Evolutionary conservation across 2,113 vertebrate genomes (phyloP).

Genomic region (Prinia subflava): DNA sequence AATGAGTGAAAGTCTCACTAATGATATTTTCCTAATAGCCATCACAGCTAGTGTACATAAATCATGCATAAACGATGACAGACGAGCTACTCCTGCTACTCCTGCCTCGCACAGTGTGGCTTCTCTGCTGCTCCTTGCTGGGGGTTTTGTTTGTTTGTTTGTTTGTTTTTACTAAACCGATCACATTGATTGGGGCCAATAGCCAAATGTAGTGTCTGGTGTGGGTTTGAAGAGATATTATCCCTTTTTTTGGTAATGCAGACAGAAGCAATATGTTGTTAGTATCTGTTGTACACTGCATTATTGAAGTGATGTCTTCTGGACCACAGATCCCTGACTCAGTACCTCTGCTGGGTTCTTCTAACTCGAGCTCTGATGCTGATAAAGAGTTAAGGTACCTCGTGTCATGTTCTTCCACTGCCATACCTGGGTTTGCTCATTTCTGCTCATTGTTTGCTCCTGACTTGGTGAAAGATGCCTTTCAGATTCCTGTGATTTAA

Average conservation of each 20-base stretch:
- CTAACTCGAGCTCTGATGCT: neutral
- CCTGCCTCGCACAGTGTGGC: slow-evolving; percentile 33
- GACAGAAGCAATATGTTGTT: neutral
- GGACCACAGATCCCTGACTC: neutral
- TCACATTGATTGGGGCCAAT: slow-evolving; percentile 75
- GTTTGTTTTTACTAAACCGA: slow-evolving; percentile 47
- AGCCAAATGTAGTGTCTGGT: slow-evolving; percentile 55
- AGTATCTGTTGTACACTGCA: neutral
- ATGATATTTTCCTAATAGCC: neutral
- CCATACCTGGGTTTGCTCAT: neutral
- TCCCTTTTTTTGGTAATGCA: slow-evolving; percentile 12
- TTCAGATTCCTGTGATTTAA: neutral
- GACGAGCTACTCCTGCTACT: slow-evolving; percentile 31
- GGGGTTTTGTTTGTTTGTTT: slow-evolving; percentile 8
- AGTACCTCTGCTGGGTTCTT: neutral
- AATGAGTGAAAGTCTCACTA: neutral
- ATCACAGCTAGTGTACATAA: slow-evolving; percentile 1
- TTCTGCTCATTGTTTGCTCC: neutral
- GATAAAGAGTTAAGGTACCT: neutral
- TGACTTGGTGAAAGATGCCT: neutral
- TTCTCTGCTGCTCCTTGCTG: slow-evolving; percentile 51
- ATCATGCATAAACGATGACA: neutral
- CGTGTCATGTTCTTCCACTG: neutral
- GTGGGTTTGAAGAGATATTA: slow-evolving; percentile 45
- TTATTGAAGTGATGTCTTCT: neutral